A percentile compares a stretch with the other conserved stretches of the same genome.
Conservation (phyloP, 1,140 invertebrate genomes). For the Megathymus violae region DNA sequence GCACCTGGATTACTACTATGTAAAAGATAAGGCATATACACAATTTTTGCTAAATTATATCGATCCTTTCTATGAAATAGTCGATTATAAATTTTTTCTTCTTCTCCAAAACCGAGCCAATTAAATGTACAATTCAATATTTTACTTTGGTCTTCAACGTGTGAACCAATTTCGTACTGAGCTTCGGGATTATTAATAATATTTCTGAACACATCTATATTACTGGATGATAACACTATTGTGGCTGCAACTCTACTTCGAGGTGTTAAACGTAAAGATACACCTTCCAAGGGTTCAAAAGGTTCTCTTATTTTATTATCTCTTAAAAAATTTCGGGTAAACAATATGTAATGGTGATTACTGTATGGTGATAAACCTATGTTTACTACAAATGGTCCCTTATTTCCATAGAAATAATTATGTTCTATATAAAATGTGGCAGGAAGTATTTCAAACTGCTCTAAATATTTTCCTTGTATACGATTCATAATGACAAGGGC, state of each 20-base stretch:
- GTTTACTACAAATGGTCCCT: constrained; percentile 93
- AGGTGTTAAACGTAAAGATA: constrained; percentile 89
- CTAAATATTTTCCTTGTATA: constrained; percentile 88
- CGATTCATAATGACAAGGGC: constrained; percentile 94
- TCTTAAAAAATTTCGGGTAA: constrained; percentile 94
- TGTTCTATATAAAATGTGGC: constrained; percentile 91
- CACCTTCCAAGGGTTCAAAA: constrained; percentile 87
- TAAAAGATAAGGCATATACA: constrained; percentile 93
- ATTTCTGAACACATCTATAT: constrained; percentile 95
- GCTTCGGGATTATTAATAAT: constrained; percentile 96
- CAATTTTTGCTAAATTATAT: constrained; percentile 95
- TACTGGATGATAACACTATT: constrained; percentile 94
- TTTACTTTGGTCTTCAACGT: constrained; percentile 96
- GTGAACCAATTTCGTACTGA: constrained; percentile 96
- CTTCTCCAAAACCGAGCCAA: constrained; percentile 93
- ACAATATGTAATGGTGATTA: constrained; percentile 90
- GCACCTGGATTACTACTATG: constrained; percentile 93
- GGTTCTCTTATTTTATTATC: constrained; percentile 95
- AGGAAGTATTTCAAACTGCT: constrained; percentile 87
- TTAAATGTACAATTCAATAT: constrained; percentile 97
- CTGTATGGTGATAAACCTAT: constrained; percentile 95
- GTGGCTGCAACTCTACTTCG: constrained; percentile 95
- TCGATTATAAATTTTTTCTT: constrained; percentile 90
- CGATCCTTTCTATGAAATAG: constrained; percentile 96
- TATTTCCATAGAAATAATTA: constrained; percentile 95